Evolutionary conservation across 2,113 vertebrate species (phyloP).

Genomic region (Butorides virescens): DNA sequence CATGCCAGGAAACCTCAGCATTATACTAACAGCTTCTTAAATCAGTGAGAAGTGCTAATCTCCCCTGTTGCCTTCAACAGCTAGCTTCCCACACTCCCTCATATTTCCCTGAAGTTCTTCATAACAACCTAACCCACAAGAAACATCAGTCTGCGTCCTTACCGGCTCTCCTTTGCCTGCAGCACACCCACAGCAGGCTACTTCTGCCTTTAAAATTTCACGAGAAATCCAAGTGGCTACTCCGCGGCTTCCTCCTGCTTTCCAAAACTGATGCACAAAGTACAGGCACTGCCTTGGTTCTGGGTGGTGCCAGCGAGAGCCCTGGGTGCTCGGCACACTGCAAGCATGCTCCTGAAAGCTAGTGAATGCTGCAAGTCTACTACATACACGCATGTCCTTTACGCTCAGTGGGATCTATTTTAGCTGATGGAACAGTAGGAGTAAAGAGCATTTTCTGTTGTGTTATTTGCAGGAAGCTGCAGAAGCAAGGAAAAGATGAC

Average conservation of each 20-base stretch:
- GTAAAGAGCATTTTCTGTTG: background rate
- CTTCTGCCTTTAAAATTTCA: background rate
- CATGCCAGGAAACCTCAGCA: background rate
- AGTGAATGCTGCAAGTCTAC: background rate
- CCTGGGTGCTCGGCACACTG: background rate
- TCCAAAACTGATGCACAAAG: background rate
- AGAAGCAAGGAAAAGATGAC: background rate
- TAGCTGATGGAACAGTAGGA: background rate
- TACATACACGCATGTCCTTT: rapidly evolving
- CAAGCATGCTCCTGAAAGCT: background rate
- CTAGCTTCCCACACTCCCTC: background rate
- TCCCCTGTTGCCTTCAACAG: background rate
- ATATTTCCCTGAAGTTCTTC: background rate
- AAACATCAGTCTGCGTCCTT: background rate
- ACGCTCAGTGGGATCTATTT: background rate
- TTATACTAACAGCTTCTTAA: background rate
- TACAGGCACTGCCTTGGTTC: background rate
- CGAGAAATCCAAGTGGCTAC: background rate
- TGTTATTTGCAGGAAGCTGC: background rate
- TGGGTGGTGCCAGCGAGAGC: background rate
- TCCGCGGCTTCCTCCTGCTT: background rate
- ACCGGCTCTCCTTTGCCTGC: background rate
- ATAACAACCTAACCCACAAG: background rate
- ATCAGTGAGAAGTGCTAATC: background rate
- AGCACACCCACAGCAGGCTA: background rate